Base-by-base conservation (phyloP, 2,113 vertebrate genomes). In the Gallinago paraguaiae region DNA sequence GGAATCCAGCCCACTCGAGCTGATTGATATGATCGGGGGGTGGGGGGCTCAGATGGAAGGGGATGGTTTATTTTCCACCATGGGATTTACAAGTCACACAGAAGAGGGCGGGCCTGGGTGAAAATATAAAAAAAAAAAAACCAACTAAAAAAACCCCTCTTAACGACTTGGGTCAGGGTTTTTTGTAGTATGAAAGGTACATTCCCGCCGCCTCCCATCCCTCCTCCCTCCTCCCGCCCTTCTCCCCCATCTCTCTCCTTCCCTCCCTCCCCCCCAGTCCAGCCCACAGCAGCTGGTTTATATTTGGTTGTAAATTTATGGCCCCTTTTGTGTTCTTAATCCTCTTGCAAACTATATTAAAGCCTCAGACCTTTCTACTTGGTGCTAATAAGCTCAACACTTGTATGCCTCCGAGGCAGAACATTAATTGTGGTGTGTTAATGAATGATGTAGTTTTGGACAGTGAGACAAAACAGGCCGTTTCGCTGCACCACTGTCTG, bases 311-410 rank as follows among this genome's bases (percentile, higher is more conserved):
- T 95, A 95, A 96, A 97, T 97, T 96, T 97, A 97, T 23, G 93
- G 96, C 96, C 95, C 93, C 95, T 92, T 96, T 96, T 97, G 96
- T 96, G 93, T 84, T 86, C 93, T 28, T 94, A 96, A 97, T 97
- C 96, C 96, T 92, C 96, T 91, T 72, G 53, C 90, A 69, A 86
- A 76, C 92, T 92, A 91, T 94, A 76, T 78, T 89, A 96, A 94
- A 96, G 92, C 86, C 89, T 77, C 83, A 88, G 96, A 95, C 94
- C 92, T 88, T 94, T 94, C 93, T 95, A 60, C 94, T 88, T 81
- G 93, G 93, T 89, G 92, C 96, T 97, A 97, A 97, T 96, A 95
- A 97, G 97, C 95, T 95, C 96, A 93, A 86, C 95, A 88, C 94
- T 95, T 80, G 94, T 37, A 89, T 93, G 97, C 96, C 97, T 94